Evolutionary conservation across 1,140 invertebrate species (phyloP).

Genomic region (Steinernema feltiae): DNA sequence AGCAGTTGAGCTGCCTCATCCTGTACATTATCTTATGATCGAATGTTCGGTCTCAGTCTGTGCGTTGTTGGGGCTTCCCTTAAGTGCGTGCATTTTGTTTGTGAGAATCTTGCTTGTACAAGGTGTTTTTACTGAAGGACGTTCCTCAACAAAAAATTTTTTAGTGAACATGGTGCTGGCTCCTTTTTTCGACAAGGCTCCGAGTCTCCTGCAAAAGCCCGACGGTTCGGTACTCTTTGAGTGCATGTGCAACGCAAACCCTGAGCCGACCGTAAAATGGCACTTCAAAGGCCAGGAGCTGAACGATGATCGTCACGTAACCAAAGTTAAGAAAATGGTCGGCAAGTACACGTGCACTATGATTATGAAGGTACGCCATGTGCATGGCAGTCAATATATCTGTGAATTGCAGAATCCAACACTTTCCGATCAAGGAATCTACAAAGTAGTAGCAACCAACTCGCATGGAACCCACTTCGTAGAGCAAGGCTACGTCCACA

Average conservation of each 20-base stretch:
- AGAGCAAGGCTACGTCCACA: conserved; percentile 37
- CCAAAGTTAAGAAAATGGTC: conserved; percentile 40
- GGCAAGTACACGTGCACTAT: conserved; percentile 40
- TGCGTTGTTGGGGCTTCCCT: background rate
- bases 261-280: conserved; percentile 41
- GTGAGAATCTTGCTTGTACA: background rate
- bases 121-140: background rate
- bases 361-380: conserved; percentile 33
- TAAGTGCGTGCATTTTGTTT: too few relatives aligned
- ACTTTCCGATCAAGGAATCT: conserved; percentile 41
- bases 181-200: conserved; percentile 43
- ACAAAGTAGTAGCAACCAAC: conserved; percentile 42
- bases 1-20: too few relatives aligned
- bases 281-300: conserved; percentile 41
- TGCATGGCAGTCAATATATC: background rate
- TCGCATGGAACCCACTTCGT: conserved; percentile 32
- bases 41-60: too few relatives aligned
- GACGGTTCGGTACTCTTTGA: conserved; percentile 45
- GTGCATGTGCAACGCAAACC: conserved; percentile 42
- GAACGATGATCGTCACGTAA: conserved; percentile 37
- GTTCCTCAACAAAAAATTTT: too few relatives aligned
- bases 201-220: conserved; percentile 34
- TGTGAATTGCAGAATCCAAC: conserved; percentile 37
- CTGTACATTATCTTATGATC: too few relatives aligned
- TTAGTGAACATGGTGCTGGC: conserved; percentile 24